phyloP scores from a whole-genome alignment of 1,140 invertebrate species.

The Cydia splendana region DNA sequence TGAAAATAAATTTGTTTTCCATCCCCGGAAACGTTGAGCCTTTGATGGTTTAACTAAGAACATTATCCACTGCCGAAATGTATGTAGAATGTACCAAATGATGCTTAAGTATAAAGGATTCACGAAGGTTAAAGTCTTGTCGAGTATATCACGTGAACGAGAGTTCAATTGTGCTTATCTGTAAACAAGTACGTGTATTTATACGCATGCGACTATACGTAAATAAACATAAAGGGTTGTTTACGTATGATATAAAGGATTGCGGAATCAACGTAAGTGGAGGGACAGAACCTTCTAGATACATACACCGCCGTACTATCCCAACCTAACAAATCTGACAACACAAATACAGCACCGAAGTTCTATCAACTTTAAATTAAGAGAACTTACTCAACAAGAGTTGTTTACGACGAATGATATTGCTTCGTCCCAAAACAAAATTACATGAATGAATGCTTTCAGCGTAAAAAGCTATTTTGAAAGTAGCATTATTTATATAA shows the following conservation, averaged over 20 bases:
- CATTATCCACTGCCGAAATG: slow-evolving; percentile 6
- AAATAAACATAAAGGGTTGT: slow-evolving; percentile 19
- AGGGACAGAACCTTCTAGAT: slow-evolving; percentile 27
- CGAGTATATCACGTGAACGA: slow-evolving; percentile 24
- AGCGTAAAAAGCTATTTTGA: not conserved
- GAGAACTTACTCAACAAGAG: slow-evolving; percentile 29
- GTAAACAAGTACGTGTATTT: slow-evolving; percentile 17
- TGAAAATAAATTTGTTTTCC: slow-evolving; percentile 22
- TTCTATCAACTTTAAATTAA: slow-evolving; percentile 33
- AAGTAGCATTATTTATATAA: not conserved
- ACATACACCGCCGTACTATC: slow-evolving; percentile 30
- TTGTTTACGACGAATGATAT: slow-evolving; percentile 25
- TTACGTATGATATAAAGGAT: slow-evolving; percentile 15
- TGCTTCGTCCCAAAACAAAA: slow-evolving; percentile 1
- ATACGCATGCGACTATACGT: not conserved
- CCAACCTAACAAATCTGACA: slow-evolving; percentile 31
- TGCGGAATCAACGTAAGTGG: slow-evolving; percentile 30
- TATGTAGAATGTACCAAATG: not conserved
- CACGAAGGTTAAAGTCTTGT: slow-evolving; percentile 20
- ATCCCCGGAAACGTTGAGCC: slow-evolving; percentile 1
- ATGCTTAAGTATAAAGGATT: slow-evolving; percentile 24
- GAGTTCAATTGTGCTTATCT: slow-evolving; percentile 23
- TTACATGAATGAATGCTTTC: not conserved
- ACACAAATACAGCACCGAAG: slow-evolving; percentile 16
- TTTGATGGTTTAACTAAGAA: not conserved